A percentile compares a stretch with the other conserved stretches of the same genome.
Evolutionary conservation across 1,140 invertebrate species (phyloP).

Genomic region (Matsumurasca onukii): DNA sequence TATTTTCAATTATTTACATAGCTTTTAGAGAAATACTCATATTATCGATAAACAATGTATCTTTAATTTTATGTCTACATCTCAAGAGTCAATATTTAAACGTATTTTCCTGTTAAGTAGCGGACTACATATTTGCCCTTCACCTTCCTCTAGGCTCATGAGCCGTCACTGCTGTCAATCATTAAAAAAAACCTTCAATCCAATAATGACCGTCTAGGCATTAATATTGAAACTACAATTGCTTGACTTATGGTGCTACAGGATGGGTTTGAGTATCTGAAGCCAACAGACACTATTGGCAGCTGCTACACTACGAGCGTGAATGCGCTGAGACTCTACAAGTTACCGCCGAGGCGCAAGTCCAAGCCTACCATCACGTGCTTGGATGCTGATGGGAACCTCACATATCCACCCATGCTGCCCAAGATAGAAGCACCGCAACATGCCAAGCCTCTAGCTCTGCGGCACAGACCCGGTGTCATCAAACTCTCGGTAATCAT

Average conservation of each 20-base stretch:
- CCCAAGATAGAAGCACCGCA: slow-evolving; percentile 43
- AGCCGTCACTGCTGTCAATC: too few species aligned
- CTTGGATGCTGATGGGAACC: slow-evolving; percentile 47
- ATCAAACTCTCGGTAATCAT: slow-evolving; percentile 44
- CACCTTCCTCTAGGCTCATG: too few species aligned
- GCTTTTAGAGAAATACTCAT: too few species aligned
- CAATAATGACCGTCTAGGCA: too few species aligned
- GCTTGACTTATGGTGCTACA: slow-evolving; percentile 22
- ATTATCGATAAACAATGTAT: too few species aligned
- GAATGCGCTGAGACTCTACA: slow-evolving; percentile 53
- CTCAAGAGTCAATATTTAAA: too few species aligned
- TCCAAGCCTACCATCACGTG: slow-evolving; percentile 42
- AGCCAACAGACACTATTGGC: slow-evolving; percentile 65
- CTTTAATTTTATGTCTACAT: too few species aligned
- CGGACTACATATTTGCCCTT: too few species aligned
- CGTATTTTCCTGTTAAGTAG: too few species aligned
- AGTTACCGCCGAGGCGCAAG: slow-evolving; percentile 50
- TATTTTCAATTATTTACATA: too few species aligned
- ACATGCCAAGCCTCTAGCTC: slow-evolving; percentile 41
- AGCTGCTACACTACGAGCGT: slow-evolving; percentile 58
- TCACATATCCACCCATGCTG: slow-evolving; percentile 51
- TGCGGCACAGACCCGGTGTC: slow-evolving; percentile 46
- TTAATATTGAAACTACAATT: too few species aligned
- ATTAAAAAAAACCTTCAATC: too few species aligned
- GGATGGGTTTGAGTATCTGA: slow-evolving; percentile 56